Percentiles rank a stretch among this genome's conserved stretches.
phyloP scores from a whole-genome alignment of 2,888 invertebrate genomes.

The Spodoptera exigua region DNA sequence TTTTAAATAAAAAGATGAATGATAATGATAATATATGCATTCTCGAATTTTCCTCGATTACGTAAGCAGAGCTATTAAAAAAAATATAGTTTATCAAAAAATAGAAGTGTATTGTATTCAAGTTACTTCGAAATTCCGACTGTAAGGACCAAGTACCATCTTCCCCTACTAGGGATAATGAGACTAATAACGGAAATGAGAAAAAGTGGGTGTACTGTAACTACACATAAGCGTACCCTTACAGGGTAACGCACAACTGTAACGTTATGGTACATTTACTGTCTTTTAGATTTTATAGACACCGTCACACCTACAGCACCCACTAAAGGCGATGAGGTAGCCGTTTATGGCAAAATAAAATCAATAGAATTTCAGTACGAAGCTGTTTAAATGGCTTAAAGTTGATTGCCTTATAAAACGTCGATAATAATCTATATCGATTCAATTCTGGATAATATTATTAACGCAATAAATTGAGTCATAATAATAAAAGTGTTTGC shows the following conservation, averaged over 20 bases:
- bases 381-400: conserved; percentile 32
- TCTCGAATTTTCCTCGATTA: conserved; percentile 36
- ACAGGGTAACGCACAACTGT: too few species aligned
- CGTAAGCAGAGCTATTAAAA: conserved; percentile 22
- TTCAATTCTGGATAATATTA: conserved; percentile 57
- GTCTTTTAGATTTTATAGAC: neutral
- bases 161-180: too few species aligned
- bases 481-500: conserved; percentile 58
- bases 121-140: conserved; percentile 3
- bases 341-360: conserved; percentile 22
- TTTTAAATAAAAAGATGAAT: conserved; percentile 42
- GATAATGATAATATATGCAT: conserved; percentile 48
- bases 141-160: neutral
- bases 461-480: conserved; percentile 56
- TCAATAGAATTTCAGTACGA: conserved; percentile 29
- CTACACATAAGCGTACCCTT: too few species aligned
- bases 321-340: conserved; percentile 3
- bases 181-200: too few species aligned
- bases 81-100: conserved; percentile 3
- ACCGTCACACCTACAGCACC: neutral
- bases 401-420: conserved; percentile 47
- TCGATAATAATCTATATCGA: conserved; percentile 54
- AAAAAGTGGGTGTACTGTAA: too few species aligned
- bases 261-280: neutral
- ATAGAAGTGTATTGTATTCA: neutral